Percentiles rank a stretch among this genome's conserved stretches.
Conservation (phyloP, 2,113 vertebrate species). For the Platycercus adscitus region DNA sequence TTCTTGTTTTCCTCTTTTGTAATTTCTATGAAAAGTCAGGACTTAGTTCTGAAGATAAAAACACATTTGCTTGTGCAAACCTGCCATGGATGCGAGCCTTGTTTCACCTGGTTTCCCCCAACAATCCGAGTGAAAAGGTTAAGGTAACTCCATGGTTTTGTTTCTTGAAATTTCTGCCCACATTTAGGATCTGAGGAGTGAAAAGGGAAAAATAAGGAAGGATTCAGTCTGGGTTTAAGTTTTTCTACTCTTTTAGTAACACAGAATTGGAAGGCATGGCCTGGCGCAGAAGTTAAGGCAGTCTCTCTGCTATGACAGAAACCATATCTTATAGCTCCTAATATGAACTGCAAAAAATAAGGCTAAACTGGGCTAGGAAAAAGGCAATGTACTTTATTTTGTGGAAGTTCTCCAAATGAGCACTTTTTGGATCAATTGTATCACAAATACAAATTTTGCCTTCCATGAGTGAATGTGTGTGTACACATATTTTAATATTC, state of each 20-base stretch:
- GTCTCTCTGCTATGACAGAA: not conserved
- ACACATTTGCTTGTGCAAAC: constrained; percentile 51
- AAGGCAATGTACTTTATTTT: not conserved
- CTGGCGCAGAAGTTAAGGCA: not conserved
- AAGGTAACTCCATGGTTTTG: constrained; percentile 16
- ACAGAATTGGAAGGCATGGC: not conserved
- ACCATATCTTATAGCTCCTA: not conserved
- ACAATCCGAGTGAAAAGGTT: constrained; percentile 78
- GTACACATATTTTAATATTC: not conserved
- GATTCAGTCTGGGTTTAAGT: not conserved
- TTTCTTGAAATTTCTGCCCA: constrained; percentile 61
- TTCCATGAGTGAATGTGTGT: not conserved
- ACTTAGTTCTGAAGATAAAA: not conserved
- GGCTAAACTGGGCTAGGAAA: not conserved
- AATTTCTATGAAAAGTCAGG: not conserved
- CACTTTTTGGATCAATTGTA: not conserved
- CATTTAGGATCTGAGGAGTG: constrained; percentile 73
- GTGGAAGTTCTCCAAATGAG: not conserved
- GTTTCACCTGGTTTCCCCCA: constrained; percentile 76
- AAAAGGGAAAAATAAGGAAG: not conserved
- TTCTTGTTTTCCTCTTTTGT: not conserved
- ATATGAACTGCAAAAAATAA: not conserved
- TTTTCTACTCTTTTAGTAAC: not conserved
- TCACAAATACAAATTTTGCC: not conserved
- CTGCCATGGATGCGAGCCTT: constrained; percentile 87